Evolutionary conservation across 2,888 invertebrate species (phyloP), one percentile per base, ranked within the genome.

Genomic region (Lottia scabra): DNA sequence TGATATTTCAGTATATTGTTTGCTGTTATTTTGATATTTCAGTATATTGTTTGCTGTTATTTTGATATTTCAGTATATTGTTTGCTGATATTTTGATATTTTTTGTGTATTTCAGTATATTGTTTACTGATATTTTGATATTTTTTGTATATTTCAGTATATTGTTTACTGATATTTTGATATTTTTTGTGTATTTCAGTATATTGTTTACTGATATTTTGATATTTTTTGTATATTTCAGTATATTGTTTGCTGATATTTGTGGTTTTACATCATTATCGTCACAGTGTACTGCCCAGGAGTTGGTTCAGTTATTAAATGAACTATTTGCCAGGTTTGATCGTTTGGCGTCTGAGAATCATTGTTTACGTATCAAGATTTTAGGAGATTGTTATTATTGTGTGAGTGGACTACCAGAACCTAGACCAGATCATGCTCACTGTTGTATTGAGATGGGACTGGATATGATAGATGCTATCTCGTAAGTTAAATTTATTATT

Each of bases 371-470:
- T 79, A 98, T 98, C 90, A 98, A 97, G 91, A 93, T 97, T 70
- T 93, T 97, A 13, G 98, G 98, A 0, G 98, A 98, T 91, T 98
- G 98, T 91, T 98, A 98, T 91, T 98, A 98, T 91, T 97, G 97
- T 78, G 97, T 97, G 46, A 95, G 89, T 65, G 98, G 98, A 2
- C 91, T 98, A 77, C 98, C 98, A 0, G 98, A 98, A 89, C 93
- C 96, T 0, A 92, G 97, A 70, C 93, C 94, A 69, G 97, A 98
- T 91, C 98, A 99, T 89, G 98, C 98, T 75, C 95, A 95, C 84
- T 98, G 97, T 92, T 97, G 97, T 88, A 97, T 99, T 13, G 97
- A 98, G 91, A 98, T 98, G 98, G 98, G 98, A 5, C 92, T 98
- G 69, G 98, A 98, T 91, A 98, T 98, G 98, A 98, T 98, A 86